These are phyloP conservation scores for Cyaniris semiargus DNA, from an alignment of 2,888 invertebrate genomes.

Conservation along the genomic window DNA sequence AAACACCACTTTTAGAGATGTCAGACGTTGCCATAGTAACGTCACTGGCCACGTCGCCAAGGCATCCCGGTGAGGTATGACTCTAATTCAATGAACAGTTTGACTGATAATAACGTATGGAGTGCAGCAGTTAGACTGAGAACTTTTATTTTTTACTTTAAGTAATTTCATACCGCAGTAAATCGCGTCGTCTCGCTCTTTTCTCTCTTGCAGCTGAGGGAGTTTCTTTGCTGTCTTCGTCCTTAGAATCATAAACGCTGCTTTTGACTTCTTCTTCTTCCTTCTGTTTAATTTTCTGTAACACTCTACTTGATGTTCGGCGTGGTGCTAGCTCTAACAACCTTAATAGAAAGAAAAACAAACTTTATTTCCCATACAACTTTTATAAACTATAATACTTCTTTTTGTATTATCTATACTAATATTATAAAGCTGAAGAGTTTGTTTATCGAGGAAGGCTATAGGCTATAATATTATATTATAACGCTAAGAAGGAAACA, in stretches of 20 bases:
- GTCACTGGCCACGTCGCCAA: no score
- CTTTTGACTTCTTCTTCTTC: slow-evolving; percentile 69
- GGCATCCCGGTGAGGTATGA: no score
- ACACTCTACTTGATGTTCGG: slow-evolving; percentile 84
- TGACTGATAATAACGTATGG: no score
- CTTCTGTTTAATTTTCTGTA: slow-evolving; percentile 80
- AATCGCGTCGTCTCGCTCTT: slow-evolving; percentile 77
- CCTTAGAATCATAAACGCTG: slow-evolving; percentile 62
- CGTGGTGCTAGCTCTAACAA: slow-evolving; percentile 84
- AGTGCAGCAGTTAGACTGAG: no score
- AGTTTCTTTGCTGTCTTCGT: slow-evolving; percentile 72
- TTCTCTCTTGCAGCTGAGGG: slow-evolving; percentile 70
- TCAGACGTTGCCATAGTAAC: no score
- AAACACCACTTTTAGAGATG: no score
- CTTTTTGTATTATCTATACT: neutral
- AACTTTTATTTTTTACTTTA: no score
- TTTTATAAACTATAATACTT: neutral
- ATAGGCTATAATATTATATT: no score
- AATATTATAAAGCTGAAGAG: no score
- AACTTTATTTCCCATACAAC: neutral
- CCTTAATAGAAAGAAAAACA: slow-evolving; percentile 49
- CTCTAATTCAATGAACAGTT: no score
- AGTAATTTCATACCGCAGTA: slow-evolving; percentile 56
- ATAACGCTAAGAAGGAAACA: no score
- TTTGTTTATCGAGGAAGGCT: no score